Percentiles rank a stretch among this genome's conserved stretches.
Conservation (phyloP, 2,797 vertebrate species). For the Mareca penelope region DNA sequence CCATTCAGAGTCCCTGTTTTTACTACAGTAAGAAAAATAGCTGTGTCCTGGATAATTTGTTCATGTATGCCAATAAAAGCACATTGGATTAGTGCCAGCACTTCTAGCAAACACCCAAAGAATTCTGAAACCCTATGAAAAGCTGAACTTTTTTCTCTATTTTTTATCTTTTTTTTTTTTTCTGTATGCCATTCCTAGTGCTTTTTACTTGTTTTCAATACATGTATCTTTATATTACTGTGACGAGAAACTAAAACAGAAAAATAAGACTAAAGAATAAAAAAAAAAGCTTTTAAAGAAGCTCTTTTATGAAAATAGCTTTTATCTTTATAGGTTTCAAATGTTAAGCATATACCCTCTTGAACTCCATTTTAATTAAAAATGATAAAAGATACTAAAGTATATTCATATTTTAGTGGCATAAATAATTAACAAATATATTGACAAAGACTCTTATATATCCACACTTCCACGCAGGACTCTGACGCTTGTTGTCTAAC, state of each 20-base stretch:
- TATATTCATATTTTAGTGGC: background rate
- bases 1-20: conserved; percentile 62
- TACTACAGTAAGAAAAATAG: conserved; percentile 64
- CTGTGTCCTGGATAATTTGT: conserved; percentile 52
- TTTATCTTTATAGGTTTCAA: background rate
- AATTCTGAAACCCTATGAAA: conserved; percentile 26
- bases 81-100: conserved; percentile 49
- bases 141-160: background rate
- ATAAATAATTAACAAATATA: background rate
- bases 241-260: background rate
- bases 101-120: conserved; percentile 34
- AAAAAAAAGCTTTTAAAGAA: background rate
- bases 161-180: background rate
- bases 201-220: background rate
- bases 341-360: background rate
- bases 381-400: background rate
- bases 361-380: background rate
- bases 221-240: background rate
- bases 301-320: background rate
- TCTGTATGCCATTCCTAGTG: background rate
- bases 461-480: background rate
- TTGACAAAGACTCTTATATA: background rate
- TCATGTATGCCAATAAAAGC: conserved; percentile 60
- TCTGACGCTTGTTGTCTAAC: background rate
- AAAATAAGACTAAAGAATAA: background rate